Conservation (phyloP, 2,888 invertebrate genomes). For the Microchrysa polita region DNA sequence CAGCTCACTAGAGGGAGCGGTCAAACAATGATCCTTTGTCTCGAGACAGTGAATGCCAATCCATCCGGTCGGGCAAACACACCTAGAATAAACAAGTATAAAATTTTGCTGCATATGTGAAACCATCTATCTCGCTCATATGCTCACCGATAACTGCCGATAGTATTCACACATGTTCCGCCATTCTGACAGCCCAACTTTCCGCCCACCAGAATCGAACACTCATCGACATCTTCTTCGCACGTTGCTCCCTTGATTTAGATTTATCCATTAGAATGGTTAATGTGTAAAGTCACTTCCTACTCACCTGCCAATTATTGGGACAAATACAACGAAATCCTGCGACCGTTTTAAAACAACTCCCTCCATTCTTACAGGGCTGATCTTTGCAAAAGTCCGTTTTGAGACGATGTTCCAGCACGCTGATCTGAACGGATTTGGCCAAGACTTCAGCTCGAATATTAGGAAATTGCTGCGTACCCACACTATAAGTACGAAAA, state of each 20-base stretch:
- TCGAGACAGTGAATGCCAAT: slow-evolving; percentile 84
- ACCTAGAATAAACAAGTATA: slow-evolving; percentile 65
- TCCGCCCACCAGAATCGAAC: slow-evolving; percentile 78
- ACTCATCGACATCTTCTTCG: slow-evolving; percentile 87
- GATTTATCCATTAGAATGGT: too few relatives aligned
- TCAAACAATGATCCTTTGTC: slow-evolving; percentile 76
- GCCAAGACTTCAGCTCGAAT: neutral
- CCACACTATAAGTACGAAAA: too few relatives aligned
- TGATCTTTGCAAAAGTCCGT: slow-evolving; percentile 72
- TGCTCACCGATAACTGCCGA: slow-evolving; percentile 72
- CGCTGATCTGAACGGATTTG: neutral
- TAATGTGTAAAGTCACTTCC: neutral
- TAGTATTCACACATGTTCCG: slow-evolving; percentile 81
- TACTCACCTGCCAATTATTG: slow-evolving; percentile 69
- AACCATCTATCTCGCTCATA: too few relatives aligned
- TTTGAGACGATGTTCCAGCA: neutral
- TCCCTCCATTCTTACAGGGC: slow-evolving; percentile 86
- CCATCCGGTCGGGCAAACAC: slow-evolving; percentile 80
- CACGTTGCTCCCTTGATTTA: slow-evolving; percentile 73
- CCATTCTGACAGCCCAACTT: slow-evolving; percentile 92
- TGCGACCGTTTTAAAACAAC: slow-evolving; percentile 78
- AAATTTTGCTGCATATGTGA: neutral
- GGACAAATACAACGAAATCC: slow-evolving; percentile 80
- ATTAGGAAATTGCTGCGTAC: neutral
- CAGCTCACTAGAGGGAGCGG: slow-evolving; percentile 74